A percentile compares a stretch with the other conserved stretches of the same genome.
Evolutionary conservation across 2,888 invertebrate species (phyloP).

Genomic region (Griposia aprilina): DNA sequence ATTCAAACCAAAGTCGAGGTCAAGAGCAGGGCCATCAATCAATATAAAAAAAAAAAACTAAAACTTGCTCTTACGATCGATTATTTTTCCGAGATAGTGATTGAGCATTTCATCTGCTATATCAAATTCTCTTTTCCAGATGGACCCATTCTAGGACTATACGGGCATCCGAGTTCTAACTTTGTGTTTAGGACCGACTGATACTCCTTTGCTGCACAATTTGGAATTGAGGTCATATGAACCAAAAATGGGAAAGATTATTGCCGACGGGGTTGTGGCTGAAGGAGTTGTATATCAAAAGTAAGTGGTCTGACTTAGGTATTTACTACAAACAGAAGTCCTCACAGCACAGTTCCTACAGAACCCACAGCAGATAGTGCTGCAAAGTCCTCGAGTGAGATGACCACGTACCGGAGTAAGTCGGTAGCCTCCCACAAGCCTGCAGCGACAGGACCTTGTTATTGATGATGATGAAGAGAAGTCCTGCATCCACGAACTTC

Average conservation of each 20-base stretch:
- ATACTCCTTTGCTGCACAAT: conserved; percentile 71
- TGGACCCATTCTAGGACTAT: conserved; percentile 68
- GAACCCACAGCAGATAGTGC: not conserved
- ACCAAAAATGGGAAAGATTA: conserved; percentile 44
- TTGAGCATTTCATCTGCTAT: not conserved
- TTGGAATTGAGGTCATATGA: conserved; percentile 65
- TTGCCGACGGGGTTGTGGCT: not conserved
- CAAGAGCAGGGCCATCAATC: not conserved
- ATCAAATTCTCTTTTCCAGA: conserved; percentile 60
- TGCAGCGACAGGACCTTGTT: not conserved
- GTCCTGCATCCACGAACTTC: not conserved
- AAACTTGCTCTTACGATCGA: not conserved
- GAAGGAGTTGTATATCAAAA: conserved; percentile 46
- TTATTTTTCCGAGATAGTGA: not conserved
- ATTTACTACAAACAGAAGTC: not conserved
- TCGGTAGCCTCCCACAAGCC: not conserved
- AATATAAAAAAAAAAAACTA: not conserved
- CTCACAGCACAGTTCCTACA: not conserved
- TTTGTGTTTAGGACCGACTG: conserved; percentile 74
- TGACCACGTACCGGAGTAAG: not conserved
- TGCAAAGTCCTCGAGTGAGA: not conserved
- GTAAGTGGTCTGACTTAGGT: conserved; percentile 25
- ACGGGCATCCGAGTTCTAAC: conserved; percentile 73
- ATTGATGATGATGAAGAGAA: not conserved
- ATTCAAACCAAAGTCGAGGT: not conserved